Base-by-base conservation (phyloP, 2,797 vertebrate species). In the Valencia hispanica region DNA sequence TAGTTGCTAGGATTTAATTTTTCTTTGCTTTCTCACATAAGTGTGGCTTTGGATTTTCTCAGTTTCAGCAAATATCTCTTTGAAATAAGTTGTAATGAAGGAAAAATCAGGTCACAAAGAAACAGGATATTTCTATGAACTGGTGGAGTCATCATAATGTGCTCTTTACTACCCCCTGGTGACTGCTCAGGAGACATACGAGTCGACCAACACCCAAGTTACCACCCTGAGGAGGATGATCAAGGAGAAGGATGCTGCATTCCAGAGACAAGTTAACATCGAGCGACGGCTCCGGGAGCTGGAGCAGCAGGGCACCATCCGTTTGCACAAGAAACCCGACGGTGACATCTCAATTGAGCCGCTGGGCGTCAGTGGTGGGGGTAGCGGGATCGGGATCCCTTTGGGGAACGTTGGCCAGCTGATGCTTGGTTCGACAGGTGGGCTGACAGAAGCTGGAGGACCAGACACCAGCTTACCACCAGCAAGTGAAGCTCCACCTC, bases 161-260 rank as follows among this genome's bases (percentile, higher is more conserved):
- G 78, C 87, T 92, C 87, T 89, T 79, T 88, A 81, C 82, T 63
- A 17, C 91, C 90, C 84, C 84, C 93, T 87, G 89, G 84, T 89
- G 83, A 68, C 87, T 27, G 2, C 41, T 50, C 78, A 99, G 98
- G 98, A 99, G 92, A 99, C 97, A 0, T 98, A 96, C 0, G 97
- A 99, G 93, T 97, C 94, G 55, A 96, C 97, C 34, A 99, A 92
- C 93, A 96, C 97, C 83, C 98, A 99, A 88, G 97, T 99, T 68
- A 96, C 94, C 94, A 99, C 97, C 0, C 96, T 99, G 82, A 94
- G 97, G 85, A 95, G 96, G 86, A 92, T 99, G 89, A 97, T 99
- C 86, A 96, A 99, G 89, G 98, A 99, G 93, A 99, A 99, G 92
- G 98, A 99, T 3, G 97, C 96, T 0, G 97, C 97, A 45, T 97